Base-by-base conservation (phyloP, 1,140 invertebrate genomes). In the Latrodectus geometricus region DNA sequence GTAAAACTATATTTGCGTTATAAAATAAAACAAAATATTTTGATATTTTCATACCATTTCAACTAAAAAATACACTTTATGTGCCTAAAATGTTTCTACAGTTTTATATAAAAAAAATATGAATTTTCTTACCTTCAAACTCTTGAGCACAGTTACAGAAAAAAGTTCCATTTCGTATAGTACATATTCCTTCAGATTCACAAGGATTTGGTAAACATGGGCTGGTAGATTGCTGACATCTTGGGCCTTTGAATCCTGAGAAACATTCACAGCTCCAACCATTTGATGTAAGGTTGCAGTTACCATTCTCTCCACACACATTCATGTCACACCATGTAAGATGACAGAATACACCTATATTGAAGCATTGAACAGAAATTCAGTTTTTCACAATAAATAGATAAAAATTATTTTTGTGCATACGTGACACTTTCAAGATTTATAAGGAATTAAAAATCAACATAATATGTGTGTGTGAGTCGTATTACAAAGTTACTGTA, bases 201-300 rank as follows among this genome's bases (percentile, higher is more conserved):
- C 95, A 96, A 3, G 95, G 95, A 86, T 93, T 93, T 0, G 93
- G 85, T 81, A 93, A 93, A 90, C 95, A 95, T 0, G 95, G 94
- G 68, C 92, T 92, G n/a, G 93, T 91, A 83, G 93, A 92, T 87
- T 93, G 91, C 35, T 94, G 93, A 89, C 95, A 96, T n/a, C 90
- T 86, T 8, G 94, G 94, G 23, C 89, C 88, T n/a, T 91, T 91
- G 90, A 94, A 95, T 9, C 94, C 94, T 12, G 92, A 89, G 76
- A 93, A 92, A 83, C 90, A 90, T 20, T 88, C 79, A 90, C 94
- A 95, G 17, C 90, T 89, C 88, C 92, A 94, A 50, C 92, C 92
- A 14, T 90, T 91, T 0, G 90, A 73, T 23, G 70, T 86, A 15
- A 95, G 89, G 82, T 94, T 91, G 88, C 95, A 96, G 80, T 92